A percentile compares a stretch with the other conserved stretches of the same genome.
Conservation (phyloP, 2,797 vertebrate species). For the Artibeus lituratus region DNA sequence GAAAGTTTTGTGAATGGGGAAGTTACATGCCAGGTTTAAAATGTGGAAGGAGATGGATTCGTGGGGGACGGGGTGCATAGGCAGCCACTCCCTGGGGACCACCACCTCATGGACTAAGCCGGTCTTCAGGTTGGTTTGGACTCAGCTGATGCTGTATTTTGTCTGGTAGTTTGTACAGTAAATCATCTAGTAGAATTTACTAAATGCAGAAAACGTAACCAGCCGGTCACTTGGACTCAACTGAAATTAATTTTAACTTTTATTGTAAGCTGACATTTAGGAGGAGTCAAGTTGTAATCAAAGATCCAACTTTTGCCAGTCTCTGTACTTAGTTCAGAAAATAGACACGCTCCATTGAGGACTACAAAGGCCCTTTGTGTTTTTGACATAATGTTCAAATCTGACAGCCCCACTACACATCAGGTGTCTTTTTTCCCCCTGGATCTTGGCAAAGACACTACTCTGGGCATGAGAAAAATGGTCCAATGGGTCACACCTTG, state of each 20-base stretch:
- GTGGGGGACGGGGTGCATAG: rapidly evolving
- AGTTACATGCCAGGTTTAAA: neutral
- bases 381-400: neutral
- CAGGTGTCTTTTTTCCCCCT: neutral
- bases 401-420: neutral
- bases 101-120: neutral
- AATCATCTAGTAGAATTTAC: neutral
- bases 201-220: neutral
- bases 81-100: too few species aligned
- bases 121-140: neutral
- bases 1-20: neutral
- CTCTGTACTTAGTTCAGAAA: neutral
- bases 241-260: neutral
- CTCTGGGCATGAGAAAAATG: neutral
- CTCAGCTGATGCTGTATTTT: neutral
- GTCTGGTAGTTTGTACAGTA: neutral
- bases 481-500: neutral
- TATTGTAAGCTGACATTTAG: neutral
- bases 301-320: neutral
- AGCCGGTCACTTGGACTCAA: neutral
- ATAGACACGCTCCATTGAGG: neutral
- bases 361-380: neutral
- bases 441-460: neutral
- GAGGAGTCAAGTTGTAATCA: neutral
- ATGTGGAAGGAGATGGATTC: neutral